These are phyloP conservation scores for Dolichallabes microphthalmus DNA, from an alignment of 2,113 vertebrate species.

Conservation along the genomic window DNA sequence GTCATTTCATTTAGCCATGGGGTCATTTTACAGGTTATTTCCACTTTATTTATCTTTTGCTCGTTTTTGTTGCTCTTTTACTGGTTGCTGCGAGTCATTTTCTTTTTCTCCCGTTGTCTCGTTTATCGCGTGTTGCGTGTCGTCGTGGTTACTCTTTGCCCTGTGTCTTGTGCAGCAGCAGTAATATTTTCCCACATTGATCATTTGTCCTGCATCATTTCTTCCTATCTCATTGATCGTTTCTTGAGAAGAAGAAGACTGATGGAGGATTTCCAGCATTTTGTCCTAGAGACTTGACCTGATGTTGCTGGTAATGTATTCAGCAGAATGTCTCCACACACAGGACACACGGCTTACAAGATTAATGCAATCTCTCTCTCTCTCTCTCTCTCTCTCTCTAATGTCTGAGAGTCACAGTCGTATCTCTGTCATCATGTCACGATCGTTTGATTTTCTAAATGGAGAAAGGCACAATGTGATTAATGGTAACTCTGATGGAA, in stretches of 20 bases:
- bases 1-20: neutral
- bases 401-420: neutral
- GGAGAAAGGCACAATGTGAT: slow-evolving; percentile 29
- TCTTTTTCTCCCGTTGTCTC: neutral
- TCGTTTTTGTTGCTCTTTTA: neutral
- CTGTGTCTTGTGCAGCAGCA: neutral
- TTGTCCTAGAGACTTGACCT: slow-evolving; percentile 16
- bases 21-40: neutral
- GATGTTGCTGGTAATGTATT: slow-evolving; percentile 26
- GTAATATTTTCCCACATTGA: neutral
- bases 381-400: neutral
- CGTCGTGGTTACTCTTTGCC: neutral
- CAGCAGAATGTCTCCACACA: slow-evolving; percentile 25
- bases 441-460: slow-evolving; percentile 32
- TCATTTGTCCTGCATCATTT: neutral
- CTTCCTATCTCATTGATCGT: neutral
- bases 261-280: slow-evolving; percentile 11
- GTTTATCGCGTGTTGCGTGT: neutral
- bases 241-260: neutral
- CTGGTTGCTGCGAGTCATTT: neutral
- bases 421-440: slow-evolving; percentile 32
- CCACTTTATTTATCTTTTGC: neutral
- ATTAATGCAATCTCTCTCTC: slow-evolving; percentile 7
- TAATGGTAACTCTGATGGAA: neutral
- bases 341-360: slow-evolving; percentile 22